Conservation (phyloP, 53 echinoderm and acorn worm species). For the Hippasteria phrygiana region DNA sequence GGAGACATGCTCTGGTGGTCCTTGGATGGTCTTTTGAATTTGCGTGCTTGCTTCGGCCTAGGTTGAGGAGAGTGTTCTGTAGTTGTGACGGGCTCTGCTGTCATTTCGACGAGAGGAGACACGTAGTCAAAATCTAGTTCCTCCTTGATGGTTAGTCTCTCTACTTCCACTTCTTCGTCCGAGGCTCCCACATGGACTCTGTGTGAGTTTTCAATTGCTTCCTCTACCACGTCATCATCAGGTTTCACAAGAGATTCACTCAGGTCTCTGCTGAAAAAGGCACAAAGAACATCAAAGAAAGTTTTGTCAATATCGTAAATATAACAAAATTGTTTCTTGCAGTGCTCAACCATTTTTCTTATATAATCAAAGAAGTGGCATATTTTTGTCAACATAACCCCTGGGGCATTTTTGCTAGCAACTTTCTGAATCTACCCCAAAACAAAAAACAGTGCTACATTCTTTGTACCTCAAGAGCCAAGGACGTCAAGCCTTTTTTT, state of each 20-base stretch:
- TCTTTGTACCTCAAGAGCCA: too few relatives aligned
- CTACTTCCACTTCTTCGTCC: not conserved
- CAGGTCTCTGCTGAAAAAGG: not conserved
- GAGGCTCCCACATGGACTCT: not conserved
- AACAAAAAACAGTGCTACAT: too few relatives aligned
- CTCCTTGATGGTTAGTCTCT: constrained; percentile 3
- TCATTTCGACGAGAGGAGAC: not conserved
- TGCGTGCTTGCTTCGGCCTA: not conserved
- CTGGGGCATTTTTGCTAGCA: too few relatives aligned
- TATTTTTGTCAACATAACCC: too few relatives aligned
- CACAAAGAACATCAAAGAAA: not conserved
- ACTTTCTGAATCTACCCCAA: too few relatives aligned
- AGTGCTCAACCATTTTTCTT: too few relatives aligned
- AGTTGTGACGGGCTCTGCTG: not conserved
- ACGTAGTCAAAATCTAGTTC: constrained; percentile 43
- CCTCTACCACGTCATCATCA: not conserved
- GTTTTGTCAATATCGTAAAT: not conserved
- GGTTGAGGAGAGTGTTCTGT: not conserved
- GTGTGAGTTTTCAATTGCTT: not conserved
- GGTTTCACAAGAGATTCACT: not conserved
- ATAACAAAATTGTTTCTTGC: too few relatives aligned
- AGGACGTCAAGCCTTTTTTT: too few relatives aligned
- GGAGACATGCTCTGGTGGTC: not conserved
- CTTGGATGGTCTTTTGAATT: not conserved
- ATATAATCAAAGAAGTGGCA: too few relatives aligned